phyloP scores from a whole-genome alignment of 2,797 vertebrate species.

The Ispidina picta region DNA sequence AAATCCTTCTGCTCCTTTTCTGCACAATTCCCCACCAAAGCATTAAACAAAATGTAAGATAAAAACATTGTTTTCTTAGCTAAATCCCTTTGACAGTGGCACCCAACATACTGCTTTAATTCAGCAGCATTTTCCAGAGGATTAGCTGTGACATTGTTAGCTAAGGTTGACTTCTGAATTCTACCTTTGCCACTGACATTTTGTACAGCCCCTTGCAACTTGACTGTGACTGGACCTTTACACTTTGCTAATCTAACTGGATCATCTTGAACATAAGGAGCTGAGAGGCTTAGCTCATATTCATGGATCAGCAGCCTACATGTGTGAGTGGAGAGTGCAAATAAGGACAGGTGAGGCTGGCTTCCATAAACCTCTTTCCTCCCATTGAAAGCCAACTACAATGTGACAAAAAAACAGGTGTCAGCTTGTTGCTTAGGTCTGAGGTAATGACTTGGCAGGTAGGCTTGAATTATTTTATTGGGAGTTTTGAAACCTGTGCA shows the following conservation, averaged over 20 bases:
- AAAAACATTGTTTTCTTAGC: background rate
- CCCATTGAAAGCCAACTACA: background rate
- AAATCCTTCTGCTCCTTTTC: background rate
- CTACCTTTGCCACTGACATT: background rate
- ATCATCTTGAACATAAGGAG: background rate
- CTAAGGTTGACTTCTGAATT: background rate
- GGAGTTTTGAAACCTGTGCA: background rate
- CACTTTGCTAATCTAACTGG: background rate
- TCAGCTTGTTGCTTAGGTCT: background rate
- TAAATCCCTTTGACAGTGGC: background rate
- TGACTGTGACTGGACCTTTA: background rate
- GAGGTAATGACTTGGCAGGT: background rate
- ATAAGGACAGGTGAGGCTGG: background rate
- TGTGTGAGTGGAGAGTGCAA: background rate
- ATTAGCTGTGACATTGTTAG: background rate
- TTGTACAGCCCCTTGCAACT: background rate
- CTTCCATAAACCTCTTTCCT: background rate
- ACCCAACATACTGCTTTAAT: background rate
- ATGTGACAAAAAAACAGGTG: background rate
- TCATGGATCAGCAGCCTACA: background rate
- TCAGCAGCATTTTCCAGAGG: background rate
- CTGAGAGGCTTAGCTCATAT: background rate
- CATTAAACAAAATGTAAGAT: background rate
- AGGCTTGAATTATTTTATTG: background rate
- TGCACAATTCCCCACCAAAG: background rate